Evolutionary conservation across 2,888 invertebrate species (phyloP), one percentile per base, ranked within the genome.

Genomic region (Andrena bucephala): DNA sequence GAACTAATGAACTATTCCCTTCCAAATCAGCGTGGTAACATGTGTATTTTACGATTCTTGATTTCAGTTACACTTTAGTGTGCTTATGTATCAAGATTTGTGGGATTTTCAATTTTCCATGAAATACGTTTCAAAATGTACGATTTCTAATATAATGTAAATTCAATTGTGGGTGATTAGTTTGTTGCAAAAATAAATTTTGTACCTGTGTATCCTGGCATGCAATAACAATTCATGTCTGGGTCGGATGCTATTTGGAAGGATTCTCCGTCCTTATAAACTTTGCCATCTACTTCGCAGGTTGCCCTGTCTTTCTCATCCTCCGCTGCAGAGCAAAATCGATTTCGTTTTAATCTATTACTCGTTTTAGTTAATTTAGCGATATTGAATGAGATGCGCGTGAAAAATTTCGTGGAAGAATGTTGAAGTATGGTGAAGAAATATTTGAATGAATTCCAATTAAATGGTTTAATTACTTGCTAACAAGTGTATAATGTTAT

Each of bases 251-350:
- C 73, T 0, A 74, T 70, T 0, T 2, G 0, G 66, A 93, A 93
- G n/a, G 54, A 57, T 20, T 93, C 85, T 2, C 92, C 92, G 0
- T 91, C 92, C 2, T 16, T 62, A 57, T 92, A 92, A 4, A 70
- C 82, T 79, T 87, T 84, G 3, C 91, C 93, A 7, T 90, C 83
- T 20, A 93, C 92, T n/a, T 80, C 60, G 54, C 93, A 93, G 0
- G 72, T 89, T 3, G 89, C 48, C 71, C 74, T 78, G 1, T 90
- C 84, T 33, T 90, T 86, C 0, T 72, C 70, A 0, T 84, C 87
- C 6, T 90, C 62, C 20, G 85, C 91, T 93, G 20, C 6, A 81
- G 20, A 48, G 62, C 20, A 27, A 20, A 69, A 81, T 27, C 8
- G n/a, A 13, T 52, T 52, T n/a, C 8, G 24, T 54, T 54, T 31